These are phyloP conservation scores for Betta splendens DNA, from an alignment of 2,797 vertebrate genomes.

Conservation along the genomic window DNA sequence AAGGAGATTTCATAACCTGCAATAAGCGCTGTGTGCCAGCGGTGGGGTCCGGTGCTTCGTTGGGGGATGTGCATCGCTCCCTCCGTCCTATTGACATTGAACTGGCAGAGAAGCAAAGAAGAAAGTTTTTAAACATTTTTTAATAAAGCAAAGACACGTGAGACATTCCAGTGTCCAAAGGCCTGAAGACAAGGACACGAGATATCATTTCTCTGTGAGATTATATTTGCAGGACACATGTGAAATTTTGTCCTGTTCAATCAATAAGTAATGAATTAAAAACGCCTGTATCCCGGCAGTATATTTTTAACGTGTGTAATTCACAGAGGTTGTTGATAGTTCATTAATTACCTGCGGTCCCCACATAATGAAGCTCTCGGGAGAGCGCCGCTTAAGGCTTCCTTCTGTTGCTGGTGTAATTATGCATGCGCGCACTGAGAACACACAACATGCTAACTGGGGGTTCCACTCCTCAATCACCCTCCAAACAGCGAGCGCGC, in stretches of 20 bases:
- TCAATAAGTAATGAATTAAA: conserved; percentile 8
- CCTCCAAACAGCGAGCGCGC: neutral
- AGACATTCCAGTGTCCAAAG: conserved; percentile 19
- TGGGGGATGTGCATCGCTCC: conserved; percentile 21
- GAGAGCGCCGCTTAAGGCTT: conserved; percentile 44
- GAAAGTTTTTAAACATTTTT: too few relatives aligned
- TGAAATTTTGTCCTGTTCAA: conserved; percentile 1
- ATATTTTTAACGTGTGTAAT: conserved; percentile 22
- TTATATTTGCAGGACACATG: conserved; percentile 15
- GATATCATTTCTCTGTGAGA: too few relatives aligned
- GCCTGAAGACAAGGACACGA: conserved; percentile 18
- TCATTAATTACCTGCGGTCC: conserved; percentile 59
- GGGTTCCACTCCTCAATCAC: neutral
- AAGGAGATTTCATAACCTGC: conserved; percentile 59
- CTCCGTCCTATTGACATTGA: conserved; percentile 16
- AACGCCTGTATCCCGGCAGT: conserved; percentile 9
- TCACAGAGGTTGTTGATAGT: conserved; percentile 46
- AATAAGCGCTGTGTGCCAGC: conserved; percentile 48
- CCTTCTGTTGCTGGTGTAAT: conserved; percentile 23
- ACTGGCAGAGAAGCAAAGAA: conserved; percentile 31
- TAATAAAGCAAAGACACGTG: too few relatives aligned
- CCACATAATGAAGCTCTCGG: conserved; percentile 47
- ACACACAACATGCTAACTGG: neutral
- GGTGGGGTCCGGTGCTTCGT: conserved; percentile 34
- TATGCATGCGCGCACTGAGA: neutral